phyloP scores from a whole-genome alignment of 2,113 vertebrate genomes.

The Thamnaconus septentrionalis region DNA sequence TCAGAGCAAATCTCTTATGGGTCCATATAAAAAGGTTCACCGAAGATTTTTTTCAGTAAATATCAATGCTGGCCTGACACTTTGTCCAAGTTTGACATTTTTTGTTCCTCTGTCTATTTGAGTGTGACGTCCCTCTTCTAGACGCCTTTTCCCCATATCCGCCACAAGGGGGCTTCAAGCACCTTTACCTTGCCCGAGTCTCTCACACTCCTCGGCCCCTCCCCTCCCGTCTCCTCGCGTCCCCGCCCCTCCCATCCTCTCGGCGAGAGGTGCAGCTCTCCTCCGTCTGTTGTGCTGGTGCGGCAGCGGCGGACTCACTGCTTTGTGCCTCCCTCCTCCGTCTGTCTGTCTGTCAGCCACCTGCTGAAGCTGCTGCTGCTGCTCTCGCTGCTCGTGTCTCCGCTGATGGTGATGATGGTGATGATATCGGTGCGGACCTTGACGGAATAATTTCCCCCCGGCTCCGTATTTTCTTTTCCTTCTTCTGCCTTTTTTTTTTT shows the following conservation, averaged over 20 bases:
- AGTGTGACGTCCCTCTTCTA: neutral
- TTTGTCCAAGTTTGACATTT: too few species aligned
- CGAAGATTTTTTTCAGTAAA: too few species aligned
- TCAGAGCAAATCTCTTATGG: too few species aligned
- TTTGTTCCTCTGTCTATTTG: too few species aligned
- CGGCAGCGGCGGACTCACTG: conserved; percentile 29
- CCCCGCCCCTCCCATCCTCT: conserved; percentile 38
- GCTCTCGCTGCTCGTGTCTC: conserved; percentile 16
- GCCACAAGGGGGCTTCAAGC: conserved; percentile 60
- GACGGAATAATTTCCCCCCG: conserved; percentile 54
- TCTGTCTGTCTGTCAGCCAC: conserved; percentile 29
- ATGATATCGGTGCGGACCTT: conserved; percentile 2
- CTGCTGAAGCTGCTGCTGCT: conserved; percentile 55
- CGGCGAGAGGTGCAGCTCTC: conserved; percentile 24
- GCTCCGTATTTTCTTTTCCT: neutral
- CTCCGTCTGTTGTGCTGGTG: conserved; percentile 43
- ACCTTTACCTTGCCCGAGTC: conserved; percentile 11
- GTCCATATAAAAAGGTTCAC: too few species aligned
- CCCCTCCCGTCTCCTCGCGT: conserved; percentile 10
- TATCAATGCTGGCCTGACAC: too few species aligned
- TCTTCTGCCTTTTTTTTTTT: conserved; percentile 27
- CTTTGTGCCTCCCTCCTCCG: conserved; percentile 27
- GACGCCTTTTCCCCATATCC: neutral
- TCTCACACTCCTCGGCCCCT: conserved; percentile 11
- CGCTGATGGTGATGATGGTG: conserved; percentile 36